Conservation (phyloP, 1,140 invertebrate genomes). For the Paraescarpia echinospica region DNA sequence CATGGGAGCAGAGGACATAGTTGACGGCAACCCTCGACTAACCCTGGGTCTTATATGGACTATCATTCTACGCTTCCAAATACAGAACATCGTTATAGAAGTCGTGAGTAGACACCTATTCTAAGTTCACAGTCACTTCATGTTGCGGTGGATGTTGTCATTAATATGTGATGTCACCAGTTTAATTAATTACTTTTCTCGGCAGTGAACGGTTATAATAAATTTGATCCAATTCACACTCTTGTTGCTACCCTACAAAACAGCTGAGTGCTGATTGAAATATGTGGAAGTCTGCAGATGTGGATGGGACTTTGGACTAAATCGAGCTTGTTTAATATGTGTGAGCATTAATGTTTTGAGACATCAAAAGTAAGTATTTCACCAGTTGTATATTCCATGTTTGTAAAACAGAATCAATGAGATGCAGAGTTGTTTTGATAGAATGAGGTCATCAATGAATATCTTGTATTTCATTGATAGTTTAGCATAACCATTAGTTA, state of each 20-base stretch:
- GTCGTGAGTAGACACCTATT: constrained; percentile 67
- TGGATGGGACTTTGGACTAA: too few relatives aligned
- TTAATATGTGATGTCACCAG: background rate
- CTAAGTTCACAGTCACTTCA: background rate
- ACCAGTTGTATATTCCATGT: too few relatives aligned
- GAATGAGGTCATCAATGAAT: background rate
- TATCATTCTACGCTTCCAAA: constrained; percentile 92
- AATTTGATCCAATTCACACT: too few relatives aligned
- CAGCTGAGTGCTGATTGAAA: too few relatives aligned
- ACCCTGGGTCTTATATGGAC: constrained; percentile 99
- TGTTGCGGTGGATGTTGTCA: background rate
- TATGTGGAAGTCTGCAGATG: too few relatives aligned
- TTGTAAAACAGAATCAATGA: background rate
- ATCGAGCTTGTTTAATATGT: too few relatives aligned
- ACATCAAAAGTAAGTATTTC: too few relatives aligned
- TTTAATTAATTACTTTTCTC: background rate
- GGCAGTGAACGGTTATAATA: background rate
- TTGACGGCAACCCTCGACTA: constrained; percentile 90
- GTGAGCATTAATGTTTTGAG: too few relatives aligned
- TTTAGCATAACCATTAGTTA: too few relatives aligned
- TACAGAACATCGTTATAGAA: constrained; percentile 97
- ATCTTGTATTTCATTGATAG: too few relatives aligned
- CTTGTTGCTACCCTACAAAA: too few relatives aligned
- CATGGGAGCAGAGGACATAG: constrained; percentile 98
- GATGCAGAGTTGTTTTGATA: background rate